Evolutionary conservation across 2,797 vertebrate species (phyloP), one percentile per base, ranked within the genome.

Genomic region (Rhabdophis nuchalis): DNA sequence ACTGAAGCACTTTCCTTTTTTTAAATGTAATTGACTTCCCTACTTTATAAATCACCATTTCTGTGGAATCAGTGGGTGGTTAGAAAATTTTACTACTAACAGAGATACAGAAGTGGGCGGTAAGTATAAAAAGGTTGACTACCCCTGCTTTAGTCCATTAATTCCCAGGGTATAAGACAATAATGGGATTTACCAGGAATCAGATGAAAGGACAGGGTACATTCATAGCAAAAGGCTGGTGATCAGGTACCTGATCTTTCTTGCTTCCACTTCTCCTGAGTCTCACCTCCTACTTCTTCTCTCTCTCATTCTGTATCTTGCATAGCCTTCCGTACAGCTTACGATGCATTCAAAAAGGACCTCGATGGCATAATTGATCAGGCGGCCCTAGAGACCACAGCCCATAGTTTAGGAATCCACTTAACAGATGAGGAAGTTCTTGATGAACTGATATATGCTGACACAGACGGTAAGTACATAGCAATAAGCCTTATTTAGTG

Each of bases 301-400:
- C 0, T 54, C 46, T 16, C 27, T 25, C 11, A 36, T 9, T 41
- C n/a, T 41, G 50, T 90, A n/a, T 18, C 61, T 93, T 91, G 77
- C 46, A 29, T 94, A 97, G 97, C 97, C n/a, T 97, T 96, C 94
- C 93, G 50, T 20, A 4, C 93, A 57, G 95, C 95, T 91, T 97
- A 96, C 91, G 93, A 95, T 41, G 94, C 94, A 93, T 96, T 96
- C 95, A 90, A 52, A 86, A 96, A 95, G 92, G 96, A 97, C 56
- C 86, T 89, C 0, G 95, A 92, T 2, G 90, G 93, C 57, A 94
- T 86, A 50, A 95, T 97, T 88, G 95, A 97, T 86, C 87, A 95
- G 53, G 86, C 93, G 7, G 95, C 95, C 57, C 89, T 97, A 92
- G 90, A 96, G 94, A 82, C 36, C 25, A 95, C 95, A 0, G 36